Conservation (phyloP, 2,797 vertebrate genomes). For the Artibeus jamaicensis region DNA sequence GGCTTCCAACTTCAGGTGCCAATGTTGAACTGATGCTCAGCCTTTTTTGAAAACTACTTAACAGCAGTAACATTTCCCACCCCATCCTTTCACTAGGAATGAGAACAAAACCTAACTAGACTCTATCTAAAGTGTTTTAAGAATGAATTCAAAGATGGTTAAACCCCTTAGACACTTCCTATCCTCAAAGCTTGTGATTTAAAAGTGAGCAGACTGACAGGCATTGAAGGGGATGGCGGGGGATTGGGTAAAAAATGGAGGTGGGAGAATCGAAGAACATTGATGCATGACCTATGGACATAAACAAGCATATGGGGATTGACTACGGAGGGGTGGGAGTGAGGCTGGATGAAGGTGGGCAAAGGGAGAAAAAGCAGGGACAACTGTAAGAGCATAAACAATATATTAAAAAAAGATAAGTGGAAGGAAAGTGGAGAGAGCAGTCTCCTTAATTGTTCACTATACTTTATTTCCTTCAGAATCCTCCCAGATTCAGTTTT, state of each 20-base stretch:
- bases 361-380: too few relatives aligned
- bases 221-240: too few relatives aligned
- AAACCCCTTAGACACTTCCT: not conserved
- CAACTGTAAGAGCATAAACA: too few relatives aligned
- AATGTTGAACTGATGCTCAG: not conserved
- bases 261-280: too few relatives aligned
- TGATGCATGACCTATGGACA: too few relatives aligned
- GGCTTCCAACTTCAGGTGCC: not conserved
- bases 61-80: not conserved
- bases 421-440: not conserved
- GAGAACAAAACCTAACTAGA: not conserved
- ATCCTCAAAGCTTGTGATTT: not conserved
- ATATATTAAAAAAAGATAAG: too few relatives aligned
- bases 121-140: not conserved
- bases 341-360: too few relatives aligned
- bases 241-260: too few relatives aligned
- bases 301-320: too few relatives aligned
- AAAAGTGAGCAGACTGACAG: not conserved
- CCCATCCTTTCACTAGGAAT: not conserved
- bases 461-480: not conserved
- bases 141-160: not conserved
- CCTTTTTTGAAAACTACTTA: not conserved
- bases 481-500: fast-evolving
- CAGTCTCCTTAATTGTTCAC: not conserved
- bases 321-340: too few relatives aligned